These are phyloP conservation scores for Chiloscyllium plagiosum DNA, from an alignment of 2,113 vertebrate genomes.

Conservation along the genomic window DNA sequence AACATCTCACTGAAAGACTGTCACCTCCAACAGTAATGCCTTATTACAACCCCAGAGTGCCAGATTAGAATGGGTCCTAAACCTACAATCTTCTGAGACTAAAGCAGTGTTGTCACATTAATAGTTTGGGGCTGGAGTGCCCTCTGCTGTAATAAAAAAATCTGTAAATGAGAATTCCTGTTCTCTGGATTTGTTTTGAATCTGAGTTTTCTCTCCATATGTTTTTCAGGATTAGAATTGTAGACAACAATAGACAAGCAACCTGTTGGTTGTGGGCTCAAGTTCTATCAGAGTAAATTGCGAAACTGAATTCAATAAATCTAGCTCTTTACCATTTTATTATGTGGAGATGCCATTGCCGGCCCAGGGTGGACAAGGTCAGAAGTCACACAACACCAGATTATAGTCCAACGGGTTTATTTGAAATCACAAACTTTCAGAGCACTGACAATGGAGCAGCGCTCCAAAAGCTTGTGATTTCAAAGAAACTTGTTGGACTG, in stretches of 20 bases:
- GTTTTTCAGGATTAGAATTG: neutral
- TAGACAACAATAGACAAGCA: neutral
- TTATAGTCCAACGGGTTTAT: no score
- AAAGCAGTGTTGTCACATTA: neutral
- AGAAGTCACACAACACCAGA: no score
- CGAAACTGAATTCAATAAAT: neutral
- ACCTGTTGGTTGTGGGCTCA: neutral
- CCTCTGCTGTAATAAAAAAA: slow-evolving; percentile 29
- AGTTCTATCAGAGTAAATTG: neutral
- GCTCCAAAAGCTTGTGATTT: no score
- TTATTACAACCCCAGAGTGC: neutral
- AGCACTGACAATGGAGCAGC: no score
- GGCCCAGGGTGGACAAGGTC: no score
- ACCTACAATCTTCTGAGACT: neutral
- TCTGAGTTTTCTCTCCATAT: neutral
- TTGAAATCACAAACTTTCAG: no score
- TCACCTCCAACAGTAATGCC: neutral
- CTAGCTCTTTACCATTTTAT: neutral
- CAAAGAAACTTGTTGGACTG: no score
- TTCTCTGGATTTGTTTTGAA: neutral
- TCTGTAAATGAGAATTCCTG: neutral
- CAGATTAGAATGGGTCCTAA: neutral
- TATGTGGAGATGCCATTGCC: no score
- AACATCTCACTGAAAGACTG: neutral
- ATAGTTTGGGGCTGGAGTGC: slow-evolving; percentile 21